Conservation (phyloP, 1,140 invertebrate species). For the Myzus persicae region DNA sequence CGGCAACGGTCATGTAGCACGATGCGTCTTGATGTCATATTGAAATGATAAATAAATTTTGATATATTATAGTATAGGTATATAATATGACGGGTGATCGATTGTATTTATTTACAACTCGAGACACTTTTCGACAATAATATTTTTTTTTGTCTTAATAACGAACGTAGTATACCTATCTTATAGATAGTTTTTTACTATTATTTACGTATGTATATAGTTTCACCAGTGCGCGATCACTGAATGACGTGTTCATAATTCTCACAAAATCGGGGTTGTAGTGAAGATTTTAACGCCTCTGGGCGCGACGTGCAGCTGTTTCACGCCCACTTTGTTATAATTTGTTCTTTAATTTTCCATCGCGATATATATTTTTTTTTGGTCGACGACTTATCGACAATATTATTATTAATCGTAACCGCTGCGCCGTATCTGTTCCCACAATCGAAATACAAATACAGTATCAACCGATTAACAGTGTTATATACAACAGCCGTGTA, state of each 20-base stretch:
- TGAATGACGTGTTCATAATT: neutral
- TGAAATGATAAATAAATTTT: no score
- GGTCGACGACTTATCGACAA: neutral
- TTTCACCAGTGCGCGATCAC: neutral
- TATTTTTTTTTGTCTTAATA: neutral
- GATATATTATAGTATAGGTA: neutral
- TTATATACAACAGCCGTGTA: neutral
- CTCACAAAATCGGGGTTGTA: slow-evolving; percentile 1
- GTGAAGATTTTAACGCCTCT: slow-evolving; percentile 33
- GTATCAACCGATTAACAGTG: neutral
- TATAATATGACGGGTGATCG: neutral
- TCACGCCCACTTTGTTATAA: slow-evolving; percentile 39
- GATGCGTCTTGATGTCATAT: neutral
- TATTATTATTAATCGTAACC: slow-evolving; percentile 14
- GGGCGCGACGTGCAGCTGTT: slow-evolving; percentile 34
- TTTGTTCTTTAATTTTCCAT: slow-evolving; percentile 46
- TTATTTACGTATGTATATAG: neutral
- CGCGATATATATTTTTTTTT: slow-evolving; percentile 27
- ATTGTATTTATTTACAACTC: neutral
- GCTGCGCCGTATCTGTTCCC: neutral
- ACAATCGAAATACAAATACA: slow-evolving; percentile 23
- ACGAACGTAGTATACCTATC: neutral
- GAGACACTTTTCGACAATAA: neutral
- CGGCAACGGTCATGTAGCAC: neutral
- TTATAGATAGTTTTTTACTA: neutral